These are phyloP conservation scores for Hyperoplus immaculatus DNA, from an alignment of 2,797 vertebrate species.

Conservation along the genomic window DNA sequence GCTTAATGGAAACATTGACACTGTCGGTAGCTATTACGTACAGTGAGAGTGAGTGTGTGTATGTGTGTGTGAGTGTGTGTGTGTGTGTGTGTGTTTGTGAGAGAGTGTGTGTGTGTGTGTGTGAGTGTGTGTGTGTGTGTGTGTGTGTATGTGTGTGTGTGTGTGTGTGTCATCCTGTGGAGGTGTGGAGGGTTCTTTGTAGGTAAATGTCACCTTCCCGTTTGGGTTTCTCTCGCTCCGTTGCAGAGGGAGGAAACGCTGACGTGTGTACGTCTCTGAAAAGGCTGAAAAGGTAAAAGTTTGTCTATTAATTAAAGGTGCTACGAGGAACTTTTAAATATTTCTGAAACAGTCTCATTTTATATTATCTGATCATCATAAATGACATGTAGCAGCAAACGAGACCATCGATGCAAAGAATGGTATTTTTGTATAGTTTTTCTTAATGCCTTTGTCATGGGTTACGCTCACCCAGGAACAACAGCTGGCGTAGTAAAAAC, in stretches of 20 bases:
- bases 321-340: no score
- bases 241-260: constrained; percentile 6
- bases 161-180: neutral
- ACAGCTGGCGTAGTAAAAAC: no score
- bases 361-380: no score
- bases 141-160: constrained; percentile 7
- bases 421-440: no score
- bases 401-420: no score
- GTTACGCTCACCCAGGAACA: no score
- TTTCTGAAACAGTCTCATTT: no score
- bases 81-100: neutral
- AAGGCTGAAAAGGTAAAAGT: constrained; percentile 46
- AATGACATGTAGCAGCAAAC: no score
- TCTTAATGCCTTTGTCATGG: no score
- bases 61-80: neutral
- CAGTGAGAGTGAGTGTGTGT: constrained; percentile 4
- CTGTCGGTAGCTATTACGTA: constrained; percentile 31
- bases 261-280: constrained; percentile 37
- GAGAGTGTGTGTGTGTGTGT: neutral
- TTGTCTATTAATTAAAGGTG: neutral
- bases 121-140: constrained; percentile 10
- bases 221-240: constrained; percentile 39
- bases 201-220: constrained; percentile 61
- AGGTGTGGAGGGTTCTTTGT: constrained; percentile 37
- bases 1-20: constrained; percentile 40